Evolutionary conservation across 1,140 invertebrate genomes (phyloP).

Genomic region (Neuroterus valhalla): DNA sequence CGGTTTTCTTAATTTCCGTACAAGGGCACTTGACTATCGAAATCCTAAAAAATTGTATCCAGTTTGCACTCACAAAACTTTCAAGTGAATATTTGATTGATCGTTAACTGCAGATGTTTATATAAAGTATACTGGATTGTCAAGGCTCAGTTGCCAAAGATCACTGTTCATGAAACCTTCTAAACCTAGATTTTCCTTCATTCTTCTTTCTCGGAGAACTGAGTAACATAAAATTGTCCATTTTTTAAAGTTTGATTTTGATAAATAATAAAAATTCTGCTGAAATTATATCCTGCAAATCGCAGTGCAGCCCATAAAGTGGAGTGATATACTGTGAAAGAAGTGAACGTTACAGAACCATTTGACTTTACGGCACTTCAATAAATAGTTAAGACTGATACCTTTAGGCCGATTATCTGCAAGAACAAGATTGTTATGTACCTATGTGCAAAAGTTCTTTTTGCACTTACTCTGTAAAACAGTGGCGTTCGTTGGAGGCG

Average conservation of each 20-base stretch:
- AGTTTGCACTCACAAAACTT: conserved; percentile 16
- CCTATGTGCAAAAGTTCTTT: conserved; percentile 34
- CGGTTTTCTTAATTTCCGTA: no score
- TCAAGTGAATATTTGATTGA: conserved; percentile 3
- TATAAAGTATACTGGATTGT: background rate
- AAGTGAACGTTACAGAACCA: background rate
- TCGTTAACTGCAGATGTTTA: conserved; percentile 8
- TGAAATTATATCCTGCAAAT: conserved; percentile 13
- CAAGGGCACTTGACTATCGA: no score
- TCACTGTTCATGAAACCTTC: background rate
- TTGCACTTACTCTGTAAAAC: conserved; percentile 40
- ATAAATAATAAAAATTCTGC: background rate
- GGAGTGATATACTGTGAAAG: conserved; percentile 10
- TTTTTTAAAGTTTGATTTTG: background rate
- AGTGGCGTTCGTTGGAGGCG: conserved; percentile 48
- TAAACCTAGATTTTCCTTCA: background rate
- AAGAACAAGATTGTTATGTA: conserved; percentile 36
- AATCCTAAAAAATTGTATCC: background rate
- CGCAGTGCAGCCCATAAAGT: background rate
- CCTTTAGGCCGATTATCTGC: conserved; percentile 42
- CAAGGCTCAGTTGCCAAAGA: background rate
- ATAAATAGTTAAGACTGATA: conserved; percentile 44
- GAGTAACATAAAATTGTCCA: background rate
- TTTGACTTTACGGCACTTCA: conserved; percentile 31
- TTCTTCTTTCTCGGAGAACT: background rate